These are phyloP conservation scores for Tipula confusa DNA, from an alignment of 2,888 invertebrate genomes.

Conservation along the genomic window DNA sequence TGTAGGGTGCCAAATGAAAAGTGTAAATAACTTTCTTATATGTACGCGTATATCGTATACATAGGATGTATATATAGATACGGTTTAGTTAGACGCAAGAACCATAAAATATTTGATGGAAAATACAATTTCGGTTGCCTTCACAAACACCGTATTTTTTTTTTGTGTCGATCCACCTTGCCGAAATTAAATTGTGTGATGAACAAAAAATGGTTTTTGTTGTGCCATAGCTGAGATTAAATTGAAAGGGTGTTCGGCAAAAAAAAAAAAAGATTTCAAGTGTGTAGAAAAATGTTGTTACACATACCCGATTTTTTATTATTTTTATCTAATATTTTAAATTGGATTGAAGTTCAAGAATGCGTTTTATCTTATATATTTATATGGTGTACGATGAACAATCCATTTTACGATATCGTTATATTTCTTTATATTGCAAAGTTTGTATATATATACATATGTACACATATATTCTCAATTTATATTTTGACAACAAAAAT, in stretches of 20 bases:
- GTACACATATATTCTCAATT: background rate
- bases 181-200: constrained; percentile 3
- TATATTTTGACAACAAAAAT: constrained; percentile 13
- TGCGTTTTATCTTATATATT: background rate
- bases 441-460: background rate
- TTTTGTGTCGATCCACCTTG: background rate
- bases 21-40: background rate
- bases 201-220: background rate
- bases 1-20: background rate
- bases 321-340: constrained; percentile 7
- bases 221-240: background rate
- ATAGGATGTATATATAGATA: background rate
- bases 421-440: background rate
- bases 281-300: background rate
- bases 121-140: constrained; percentile 12
- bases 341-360: constrained; percentile 25
- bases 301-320: background rate
- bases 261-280: background rate
- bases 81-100: constrained; percentile 3
- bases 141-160: background rate
- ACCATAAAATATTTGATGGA: constrained; percentile 25
- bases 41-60: background rate
- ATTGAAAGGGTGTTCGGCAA: constrained; percentile 25
- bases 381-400: background rate
- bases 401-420: constrained; percentile 20